Conservation (phyloP, 1,140 invertebrate genomes). For the Notospermus geniculatus region DNA sequence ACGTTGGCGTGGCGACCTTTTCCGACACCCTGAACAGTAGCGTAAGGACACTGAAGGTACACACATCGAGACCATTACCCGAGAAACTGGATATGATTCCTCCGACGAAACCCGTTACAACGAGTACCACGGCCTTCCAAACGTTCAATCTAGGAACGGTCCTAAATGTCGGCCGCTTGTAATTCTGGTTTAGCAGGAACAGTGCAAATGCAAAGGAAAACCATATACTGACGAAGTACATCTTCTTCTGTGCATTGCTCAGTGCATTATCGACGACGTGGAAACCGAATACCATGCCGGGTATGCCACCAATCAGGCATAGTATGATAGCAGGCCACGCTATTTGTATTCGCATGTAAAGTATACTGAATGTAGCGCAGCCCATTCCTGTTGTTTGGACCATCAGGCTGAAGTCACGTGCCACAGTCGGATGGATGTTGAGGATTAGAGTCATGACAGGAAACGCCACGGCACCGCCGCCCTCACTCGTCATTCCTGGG, state of each 20-base stretch:
- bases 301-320: slow-evolving; percentile 32
- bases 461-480: slow-evolving; percentile 40
- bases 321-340: slow-evolving; percentile 37
- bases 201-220: slow-evolving; percentile 39
- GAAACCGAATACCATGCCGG: slow-evolving; percentile 34
- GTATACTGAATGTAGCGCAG: slow-evolving; percentile 29
- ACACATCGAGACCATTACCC: slow-evolving; percentile 42
- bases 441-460: slow-evolving; percentile 43
- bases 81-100: slow-evolving; percentile 40
- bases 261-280: slow-evolving; percentile 28
- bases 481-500: slow-evolving; percentile 38
- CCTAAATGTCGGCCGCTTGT: slow-evolving; percentile 31
- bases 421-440: slow-evolving; percentile 29
- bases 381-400: slow-evolving; percentile 40
- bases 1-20: slow-evolving; percentile 46
- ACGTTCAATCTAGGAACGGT: slow-evolving; percentile 28
- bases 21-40: slow-evolving; percentile 44
- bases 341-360: slow-evolving; percentile 36
- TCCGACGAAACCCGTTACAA: slow-evolving; percentile 37
- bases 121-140: slow-evolving; percentile 32
- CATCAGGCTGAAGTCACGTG: slow-evolving; percentile 42
- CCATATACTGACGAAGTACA: slow-evolving; percentile 43
- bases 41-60: slow-evolving; percentile 37
- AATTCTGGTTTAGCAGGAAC: slow-evolving; percentile 34
- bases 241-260: slow-evolving; percentile 34